Evolutionary conservation across 2,797 vertebrate species (phyloP).

Genomic region (Enteromius unitaeniatus): DNA sequence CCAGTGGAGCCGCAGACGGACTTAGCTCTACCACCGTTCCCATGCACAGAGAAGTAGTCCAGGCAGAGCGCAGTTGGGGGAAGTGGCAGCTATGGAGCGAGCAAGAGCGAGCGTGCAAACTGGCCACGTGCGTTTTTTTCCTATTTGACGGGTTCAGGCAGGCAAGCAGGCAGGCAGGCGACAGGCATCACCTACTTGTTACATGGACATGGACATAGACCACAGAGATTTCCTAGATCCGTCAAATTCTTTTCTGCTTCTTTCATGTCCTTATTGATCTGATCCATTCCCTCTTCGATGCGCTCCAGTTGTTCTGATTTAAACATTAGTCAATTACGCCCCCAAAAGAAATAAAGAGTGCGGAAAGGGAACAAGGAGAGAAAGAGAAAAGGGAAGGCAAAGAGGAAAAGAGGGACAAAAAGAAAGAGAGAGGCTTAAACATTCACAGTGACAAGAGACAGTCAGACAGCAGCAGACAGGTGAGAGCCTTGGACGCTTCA

Average conservation of each 20-base stretch:
- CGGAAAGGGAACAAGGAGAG: conserved; percentile 74
- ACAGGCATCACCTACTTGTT: conserved; percentile 99
- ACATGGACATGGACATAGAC: conserved; percentile 99
- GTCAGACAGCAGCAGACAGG: conserved; percentile 90
- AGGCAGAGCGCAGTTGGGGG: conserved; percentile 3
- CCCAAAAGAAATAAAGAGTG: conserved; percentile 39
- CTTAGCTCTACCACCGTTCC: conserved; percentile 80
- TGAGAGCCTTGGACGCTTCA: conserved; percentile 82
- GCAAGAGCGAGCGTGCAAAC: conserved; percentile 60
- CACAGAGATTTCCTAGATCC: conserved; percentile 99
- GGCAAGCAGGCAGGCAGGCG: conserved; percentile 66
- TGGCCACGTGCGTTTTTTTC: conserved; percentile 29
- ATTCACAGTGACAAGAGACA: conserved; percentile 95
- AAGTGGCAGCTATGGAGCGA: conserved; percentile 69
- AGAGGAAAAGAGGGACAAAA: conserved; percentile 64
- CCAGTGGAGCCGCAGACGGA: conserved; percentile 77
- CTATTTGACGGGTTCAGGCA: conserved; percentile 49
- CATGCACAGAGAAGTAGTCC: conserved; percentile 73
- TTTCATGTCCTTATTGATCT: conserved; percentile 99
- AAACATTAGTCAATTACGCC: conserved; percentile 62
- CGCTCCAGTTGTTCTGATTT: conserved; percentile 99
- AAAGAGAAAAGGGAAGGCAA: conserved; percentile 27
- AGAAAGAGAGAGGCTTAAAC: conserved; percentile 87
- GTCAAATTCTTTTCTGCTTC: conserved; percentile 99
- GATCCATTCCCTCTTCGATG: conserved; percentile 99